Percentiles rank a stretch among this genome's conserved stretches.
Evolutionary conservation across 2,797 vertebrate genomes (phyloP).

Genomic region (Melanotaenia trifasciata): DNA sequence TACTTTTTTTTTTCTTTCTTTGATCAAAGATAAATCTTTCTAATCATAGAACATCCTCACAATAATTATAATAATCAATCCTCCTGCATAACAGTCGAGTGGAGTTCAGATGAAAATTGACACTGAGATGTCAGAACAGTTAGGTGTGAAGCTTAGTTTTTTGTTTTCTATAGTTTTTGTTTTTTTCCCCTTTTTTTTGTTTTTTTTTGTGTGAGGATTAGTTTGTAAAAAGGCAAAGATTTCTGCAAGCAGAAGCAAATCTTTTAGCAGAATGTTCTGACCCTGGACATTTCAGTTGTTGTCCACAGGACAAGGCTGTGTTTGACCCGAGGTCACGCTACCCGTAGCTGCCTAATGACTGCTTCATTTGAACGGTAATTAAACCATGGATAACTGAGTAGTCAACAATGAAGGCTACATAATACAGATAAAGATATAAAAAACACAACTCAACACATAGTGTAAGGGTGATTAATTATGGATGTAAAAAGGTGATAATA

Average conservation of each 20-base stretch:
- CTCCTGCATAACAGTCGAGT: conserved; percentile 28
- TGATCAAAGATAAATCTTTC: conserved; percentile 37
- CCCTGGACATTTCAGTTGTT: conserved; percentile 60
- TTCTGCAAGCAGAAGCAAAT: conserved; percentile 37
- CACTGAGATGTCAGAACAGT: conserved; percentile 39
- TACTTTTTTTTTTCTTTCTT: conserved; percentile 18
- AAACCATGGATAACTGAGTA: conserved; percentile 27
- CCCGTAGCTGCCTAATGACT: conserved; percentile 48
- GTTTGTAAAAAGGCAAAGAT: conserved; percentile 24
- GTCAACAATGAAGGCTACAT: conserved; percentile 25
- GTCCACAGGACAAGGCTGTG: conserved; percentile 54
- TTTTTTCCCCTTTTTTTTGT: too few relatives aligned
- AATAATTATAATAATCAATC: conserved; percentile 24
- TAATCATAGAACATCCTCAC: conserved; percentile 9
- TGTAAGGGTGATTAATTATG: background rate
- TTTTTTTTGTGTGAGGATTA: conserved; percentile 13
- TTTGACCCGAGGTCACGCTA: conserved; percentile 58
- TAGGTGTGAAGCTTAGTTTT: conserved; percentile 4
- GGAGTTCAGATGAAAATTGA: conserved; percentile 22
- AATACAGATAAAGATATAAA: conserved; percentile 4
- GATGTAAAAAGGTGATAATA: conserved; percentile 8
- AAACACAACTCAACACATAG: conserved; percentile 1
- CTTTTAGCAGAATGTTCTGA: conserved; percentile 23
- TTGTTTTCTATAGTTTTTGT: too few relatives aligned
- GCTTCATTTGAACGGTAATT: conserved; percentile 38